Base-by-base conservation (phyloP, 2,113 vertebrate genomes). In the Notiomystis cincta region DNA sequence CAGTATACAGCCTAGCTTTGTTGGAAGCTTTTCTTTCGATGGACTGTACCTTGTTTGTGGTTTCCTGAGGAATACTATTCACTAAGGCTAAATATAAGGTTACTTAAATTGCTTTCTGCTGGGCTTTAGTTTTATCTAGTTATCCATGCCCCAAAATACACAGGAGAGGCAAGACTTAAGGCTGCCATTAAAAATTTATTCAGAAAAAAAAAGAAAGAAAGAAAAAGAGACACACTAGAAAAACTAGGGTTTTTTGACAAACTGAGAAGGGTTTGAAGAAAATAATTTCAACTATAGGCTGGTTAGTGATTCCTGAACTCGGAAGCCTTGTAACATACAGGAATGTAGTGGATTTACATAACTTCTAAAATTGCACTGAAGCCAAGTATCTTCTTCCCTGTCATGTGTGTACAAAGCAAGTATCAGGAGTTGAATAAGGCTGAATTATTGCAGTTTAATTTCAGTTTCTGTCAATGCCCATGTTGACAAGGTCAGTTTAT, bases 111-210 rank as follows among this genome's bases (percentile, higher is more conserved):
- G 73, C 75, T 78, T 97, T 97, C 86, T 96, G 17, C 87, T 91
- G 57, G 92, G 90, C 62, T 86, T 94, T 37, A 82, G 85, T 92
- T 96, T 92, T 95, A 54, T 84, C 78, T 95, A 89, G 91, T 92
- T 90, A 70, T 38, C 85, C 47, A 31, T 93, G 66, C 58, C 73
- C 56, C 70, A 85, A 92, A 95, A 95, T 81, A 85, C 93, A 83
- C 58, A 80, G 67, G 84, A 89, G 84, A 96, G 78, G 45, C 66
- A 93, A 86, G 79, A 64, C 91, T 79, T 73, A 38, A 60, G 42
- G 83, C 66, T 80, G 60, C 54, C 53, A 96, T 97, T 79, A 97
- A 96, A 97, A 96, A 93, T 89, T 53, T 82, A 96, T 91, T 78
- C n/a, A 33, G 10, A 12, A 45, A 47, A 51, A 51, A 61, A 69